Conservation (phyloP, 2,888 invertebrate genomes). For the Sarcophaga caerulescens region DNA sequence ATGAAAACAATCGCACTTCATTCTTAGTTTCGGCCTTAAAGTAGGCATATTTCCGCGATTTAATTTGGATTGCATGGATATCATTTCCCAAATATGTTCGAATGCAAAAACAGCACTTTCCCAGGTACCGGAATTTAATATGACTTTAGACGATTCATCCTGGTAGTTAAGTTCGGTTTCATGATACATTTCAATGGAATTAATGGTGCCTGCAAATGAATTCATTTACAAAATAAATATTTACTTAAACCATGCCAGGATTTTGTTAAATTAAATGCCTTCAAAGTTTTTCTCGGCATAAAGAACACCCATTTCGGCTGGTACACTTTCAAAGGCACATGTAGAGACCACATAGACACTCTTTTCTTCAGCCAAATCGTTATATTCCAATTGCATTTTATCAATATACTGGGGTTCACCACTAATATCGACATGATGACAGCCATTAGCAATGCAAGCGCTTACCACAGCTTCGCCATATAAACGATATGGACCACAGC, state of each 20-base stretch:
- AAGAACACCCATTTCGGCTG: slow-evolving; percentile 68
- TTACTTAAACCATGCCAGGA: too few species aligned
- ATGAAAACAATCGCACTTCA: slow-evolving; percentile 45
- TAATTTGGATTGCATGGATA: slow-evolving; percentile 47
- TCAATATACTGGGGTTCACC: slow-evolving; percentile 68
- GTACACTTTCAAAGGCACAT: slow-evolving; percentile 67
- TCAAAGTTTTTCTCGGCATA: slow-evolving; percentile 65
- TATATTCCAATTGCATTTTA: slow-evolving; percentile 64
- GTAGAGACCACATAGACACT: slow-evolving; percentile 62
- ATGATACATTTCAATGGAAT: slow-evolving; percentile 68
- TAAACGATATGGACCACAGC: slow-evolving; percentile 67
- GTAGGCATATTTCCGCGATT: slow-evolving; percentile 43
- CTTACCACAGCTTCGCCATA: slow-evolving; percentile 69
- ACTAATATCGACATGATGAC: slow-evolving; percentile 69
- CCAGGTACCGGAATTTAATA: slow-evolving; percentile 68
- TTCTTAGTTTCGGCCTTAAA: slow-evolving; percentile 55
- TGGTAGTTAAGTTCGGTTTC: slow-evolving; percentile 58
- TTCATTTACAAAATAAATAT: too few species aligned
- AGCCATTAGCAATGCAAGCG: slow-evolving; percentile 66
- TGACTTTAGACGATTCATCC: slow-evolving; percentile 56
- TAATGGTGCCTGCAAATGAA: slow-evolving; percentile 61
- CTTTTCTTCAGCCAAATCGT: slow-evolving; percentile 65
- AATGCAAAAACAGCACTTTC: slow-evolving; percentile 60
- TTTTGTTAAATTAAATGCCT: slow-evolving; percentile 42
- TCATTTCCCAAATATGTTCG: slow-evolving; percentile 50